phyloP scores from a whole-genome alignment of 2,797 vertebrate species.

The Sebastes nivosus region DNA sequence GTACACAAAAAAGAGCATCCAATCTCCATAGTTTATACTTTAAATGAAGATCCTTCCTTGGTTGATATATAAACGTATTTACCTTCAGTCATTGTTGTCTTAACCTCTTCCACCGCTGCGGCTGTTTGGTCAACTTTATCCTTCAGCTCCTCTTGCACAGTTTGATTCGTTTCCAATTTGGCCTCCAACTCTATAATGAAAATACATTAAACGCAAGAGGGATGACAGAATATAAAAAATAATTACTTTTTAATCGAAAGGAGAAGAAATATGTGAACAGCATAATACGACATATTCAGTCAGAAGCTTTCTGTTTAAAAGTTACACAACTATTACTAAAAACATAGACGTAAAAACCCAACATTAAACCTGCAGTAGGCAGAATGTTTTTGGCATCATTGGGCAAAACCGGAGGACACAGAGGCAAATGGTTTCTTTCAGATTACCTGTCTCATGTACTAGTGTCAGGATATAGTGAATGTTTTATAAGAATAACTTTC shows the following conservation, averaged over 20 bases:
- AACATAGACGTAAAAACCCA: background rate
- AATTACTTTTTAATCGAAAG: background rate
- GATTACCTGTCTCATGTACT: no score
- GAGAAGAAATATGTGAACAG: background rate
- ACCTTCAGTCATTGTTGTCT: conserved; percentile 14
- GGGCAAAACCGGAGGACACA: no score
- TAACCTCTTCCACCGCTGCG: conserved; percentile 29
- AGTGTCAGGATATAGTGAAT: no score
- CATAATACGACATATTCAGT: background rate
- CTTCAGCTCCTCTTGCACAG: conserved; percentile 26
- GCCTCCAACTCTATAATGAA: conserved; percentile 20
- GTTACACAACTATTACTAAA: background rate
- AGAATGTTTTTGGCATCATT: no score
- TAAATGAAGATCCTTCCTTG: background rate
- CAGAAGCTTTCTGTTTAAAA: background rate
- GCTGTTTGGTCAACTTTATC: conserved; percentile 24
- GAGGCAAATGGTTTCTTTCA: no score
- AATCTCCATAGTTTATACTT: background rate
- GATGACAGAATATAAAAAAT: background rate
- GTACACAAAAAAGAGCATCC: background rate
- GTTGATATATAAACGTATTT: background rate
- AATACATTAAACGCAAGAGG: background rate
- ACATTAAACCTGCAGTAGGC: no score
- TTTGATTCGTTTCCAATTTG: conserved; percentile 20
- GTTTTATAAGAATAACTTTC: no score